phyloP scores from a whole-genome alignment of 2,888 invertebrate species.

The Horisme vitalbata region DNA sequence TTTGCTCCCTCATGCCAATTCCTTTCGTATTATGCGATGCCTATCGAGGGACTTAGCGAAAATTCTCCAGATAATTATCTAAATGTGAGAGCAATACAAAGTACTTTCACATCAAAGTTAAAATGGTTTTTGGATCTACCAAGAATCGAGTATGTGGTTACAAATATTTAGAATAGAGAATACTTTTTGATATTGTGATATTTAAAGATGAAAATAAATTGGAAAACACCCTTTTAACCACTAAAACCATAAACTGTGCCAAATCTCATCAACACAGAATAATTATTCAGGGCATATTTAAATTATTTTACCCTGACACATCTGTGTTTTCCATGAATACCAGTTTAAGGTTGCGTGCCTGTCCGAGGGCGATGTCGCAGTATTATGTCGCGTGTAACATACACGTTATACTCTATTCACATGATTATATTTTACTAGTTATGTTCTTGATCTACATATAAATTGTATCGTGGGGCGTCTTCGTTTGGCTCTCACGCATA shows the following conservation, averaged over 20 bases:
- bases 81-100: constrained; percentile 17
- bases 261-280: not conserved
- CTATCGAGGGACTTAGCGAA: constrained; percentile 24
- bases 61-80: constrained; percentile 21
- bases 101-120: not conserved
- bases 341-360: constrained; percentile 14
- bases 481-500: not conserved
- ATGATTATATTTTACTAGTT: constrained; percentile 16
- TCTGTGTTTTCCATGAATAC: constrained; percentile 13
- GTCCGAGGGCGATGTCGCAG: constrained; percentile 19
- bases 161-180: too few species aligned
- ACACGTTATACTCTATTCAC: constrained; percentile 21
- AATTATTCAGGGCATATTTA: not conserved
- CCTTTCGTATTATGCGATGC: constrained; percentile 27
- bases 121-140: not conserved
- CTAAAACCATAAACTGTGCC: not conserved
- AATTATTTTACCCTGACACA: not conserved
- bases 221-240: not conserved
- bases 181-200: too few species aligned
- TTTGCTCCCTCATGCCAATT: constrained; percentile 25
- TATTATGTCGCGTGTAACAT: constrained; percentile 24
- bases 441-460: constrained; percentile 13
- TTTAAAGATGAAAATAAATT: not conserved
- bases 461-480: constrained; percentile 3
- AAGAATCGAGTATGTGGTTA: too few species aligned